Evolutionary conservation across 2,113 vertebrate species (phyloP).

Genomic region (Sciurus niger): DNA sequence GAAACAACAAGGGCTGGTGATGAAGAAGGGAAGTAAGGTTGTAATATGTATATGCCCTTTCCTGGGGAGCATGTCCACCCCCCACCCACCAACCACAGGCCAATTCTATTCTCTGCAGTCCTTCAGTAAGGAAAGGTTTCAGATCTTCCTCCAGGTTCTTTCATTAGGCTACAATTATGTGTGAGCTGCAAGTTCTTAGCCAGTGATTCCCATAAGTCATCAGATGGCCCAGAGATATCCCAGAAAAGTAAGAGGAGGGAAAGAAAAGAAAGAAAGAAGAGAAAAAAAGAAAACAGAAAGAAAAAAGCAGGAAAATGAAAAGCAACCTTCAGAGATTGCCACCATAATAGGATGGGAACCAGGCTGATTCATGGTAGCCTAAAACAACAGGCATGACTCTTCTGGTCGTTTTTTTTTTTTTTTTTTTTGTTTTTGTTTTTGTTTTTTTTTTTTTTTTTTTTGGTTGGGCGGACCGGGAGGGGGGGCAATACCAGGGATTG

Average conservation of each 20-base stretch:
- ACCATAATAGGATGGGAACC: not conserved
- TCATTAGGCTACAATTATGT: not conserved
- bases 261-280: too few relatives aligned
- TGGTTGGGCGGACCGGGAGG: too few relatives aligned
- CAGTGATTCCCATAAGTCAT: not conserved
- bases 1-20: not conserved
- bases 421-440: too few relatives aligned
- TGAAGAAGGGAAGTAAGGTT: not conserved
- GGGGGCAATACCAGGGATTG: too few relatives aligned
- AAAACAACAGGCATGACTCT: not conserved
- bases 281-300: too few relatives aligned
- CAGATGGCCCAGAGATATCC: not conserved
- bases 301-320: too few relatives aligned
- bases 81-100: not conserved
- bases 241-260: not conserved
- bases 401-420: not conserved
- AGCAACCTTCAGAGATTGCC: not conserved
- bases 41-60: not conserved
- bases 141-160: not conserved
- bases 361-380: not conserved
- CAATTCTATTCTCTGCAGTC: not conserved
- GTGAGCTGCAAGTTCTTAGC: conserved; percentile 18
- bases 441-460: too few relatives aligned
- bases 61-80: not conserved
- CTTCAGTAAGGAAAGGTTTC: not conserved